A percentile compares a stretch with the other conserved stretches of the same genome.
These are phyloP conservation scores for Azemiops feae DNA, from an alignment of 2,113 vertebrate species.

Conservation along the genomic window DNA sequence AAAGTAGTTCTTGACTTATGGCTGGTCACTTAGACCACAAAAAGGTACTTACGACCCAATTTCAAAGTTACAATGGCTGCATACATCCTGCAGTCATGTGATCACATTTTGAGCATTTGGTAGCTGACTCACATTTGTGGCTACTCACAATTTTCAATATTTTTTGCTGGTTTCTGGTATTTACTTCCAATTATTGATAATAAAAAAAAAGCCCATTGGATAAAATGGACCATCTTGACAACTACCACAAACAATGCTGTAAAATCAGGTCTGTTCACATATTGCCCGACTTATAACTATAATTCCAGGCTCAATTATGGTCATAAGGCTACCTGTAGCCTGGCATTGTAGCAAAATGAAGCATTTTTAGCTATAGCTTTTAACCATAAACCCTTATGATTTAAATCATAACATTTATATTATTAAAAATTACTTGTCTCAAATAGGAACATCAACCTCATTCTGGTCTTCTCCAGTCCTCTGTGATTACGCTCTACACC, in stretches of 20 bases:
- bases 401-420: not conserved
- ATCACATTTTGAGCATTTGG: not conserved
- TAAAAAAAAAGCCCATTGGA: not conserved
- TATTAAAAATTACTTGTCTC: slow-evolving; percentile 22
- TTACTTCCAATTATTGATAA: not conserved
- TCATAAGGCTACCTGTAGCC: not conserved
- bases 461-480: slow-evolving; percentile 94
- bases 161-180: not conserved
- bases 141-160: not conserved
- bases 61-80: not conserved
- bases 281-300: not conserved
- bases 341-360: not conserved
- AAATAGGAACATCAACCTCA: slow-evolving; percentile 80
- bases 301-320: not conserved
- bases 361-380: not conserved
- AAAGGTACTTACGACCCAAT: not conserved
- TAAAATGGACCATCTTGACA: not conserved
- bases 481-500: slow-evolving; percentile 89
- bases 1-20: not conserved
- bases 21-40: not conserved
- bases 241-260: not conserved
- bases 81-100: not conserved
- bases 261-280: not conserved
- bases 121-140: not conserved
- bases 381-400: not conserved